Percentiles rank a stretch among this genome's conserved stretches.
Evolutionary conservation across 2,888 invertebrate genomes (phyloP).

Genomic region (Trissolcus japonicus): DNA sequence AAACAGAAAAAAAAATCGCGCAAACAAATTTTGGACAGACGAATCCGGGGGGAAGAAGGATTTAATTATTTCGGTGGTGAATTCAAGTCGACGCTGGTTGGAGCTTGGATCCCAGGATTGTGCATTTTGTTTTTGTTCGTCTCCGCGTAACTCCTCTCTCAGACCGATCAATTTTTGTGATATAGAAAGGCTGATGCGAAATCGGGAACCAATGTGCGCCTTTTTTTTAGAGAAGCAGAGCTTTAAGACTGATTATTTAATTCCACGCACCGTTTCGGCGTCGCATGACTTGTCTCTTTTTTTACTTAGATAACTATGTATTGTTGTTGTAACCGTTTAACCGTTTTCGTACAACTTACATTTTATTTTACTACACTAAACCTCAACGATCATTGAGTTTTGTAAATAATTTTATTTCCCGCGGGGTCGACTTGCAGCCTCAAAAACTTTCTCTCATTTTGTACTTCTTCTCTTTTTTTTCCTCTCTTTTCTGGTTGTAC

Average conservation of each 20-base stretch:
- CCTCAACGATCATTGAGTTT: not conserved
- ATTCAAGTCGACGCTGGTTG: constrained; percentile 36
- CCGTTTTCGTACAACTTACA: constrained; percentile 9
- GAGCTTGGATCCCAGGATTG: constrained; percentile 33
- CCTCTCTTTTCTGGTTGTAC: too few species aligned
- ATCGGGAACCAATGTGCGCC: constrained; percentile 46
- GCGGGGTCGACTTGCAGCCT: constrained; percentile 10
- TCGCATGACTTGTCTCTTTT: constrained; percentile 54
- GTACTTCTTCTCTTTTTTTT: too few species aligned
- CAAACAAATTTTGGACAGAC: constrained; percentile 1
- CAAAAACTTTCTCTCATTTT: too few species aligned
- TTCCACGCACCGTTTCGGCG: constrained; percentile 52
- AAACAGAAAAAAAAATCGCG: too few species aligned
- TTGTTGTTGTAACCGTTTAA: constrained; percentile 15
- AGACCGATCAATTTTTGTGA: constrained; percentile 48
- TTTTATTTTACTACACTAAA: constrained; percentile 8
- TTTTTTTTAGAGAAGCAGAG: constrained; percentile 53
- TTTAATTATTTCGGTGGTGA: not conserved
- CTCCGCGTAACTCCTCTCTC: constrained; percentile 24
- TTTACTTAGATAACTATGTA: constrained; percentile 40
- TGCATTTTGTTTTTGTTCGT: constrained; percentile 45
- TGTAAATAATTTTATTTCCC: constrained; percentile 23
- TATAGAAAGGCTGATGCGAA: constrained; percentile 55
- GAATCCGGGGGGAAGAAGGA: not conserved
- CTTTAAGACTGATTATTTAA: constrained; percentile 58